These are phyloP conservation scores for Armadillidium nasatum DNA, from an alignment of 1,140 invertebrate genomes.

Conservation along the genomic window DNA sequence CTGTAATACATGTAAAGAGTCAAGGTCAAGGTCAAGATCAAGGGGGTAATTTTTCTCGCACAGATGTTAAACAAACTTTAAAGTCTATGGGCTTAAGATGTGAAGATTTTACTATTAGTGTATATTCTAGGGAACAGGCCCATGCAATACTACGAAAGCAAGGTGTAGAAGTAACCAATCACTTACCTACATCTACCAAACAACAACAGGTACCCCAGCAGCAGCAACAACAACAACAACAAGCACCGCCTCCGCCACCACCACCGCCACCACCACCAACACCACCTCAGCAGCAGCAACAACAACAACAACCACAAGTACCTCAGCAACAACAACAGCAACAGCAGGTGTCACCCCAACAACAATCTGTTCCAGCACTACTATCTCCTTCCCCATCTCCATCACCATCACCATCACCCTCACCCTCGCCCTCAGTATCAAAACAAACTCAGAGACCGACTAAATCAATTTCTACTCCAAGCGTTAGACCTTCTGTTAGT, in stretches of 20 bases:
- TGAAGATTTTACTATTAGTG: slow-evolving; percentile 45
- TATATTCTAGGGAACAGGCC: slow-evolving; percentile 44
- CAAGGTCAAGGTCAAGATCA: background rate
- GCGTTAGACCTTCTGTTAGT: background rate
- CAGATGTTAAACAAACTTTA: slow-evolving; percentile 43
- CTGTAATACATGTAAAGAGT: background rate
- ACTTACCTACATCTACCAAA: slow-evolving; percentile 1
- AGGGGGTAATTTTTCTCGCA: slow-evolving; percentile 34
- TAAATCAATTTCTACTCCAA: background rate
- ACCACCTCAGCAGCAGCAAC: no score
- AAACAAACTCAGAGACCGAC: background rate
- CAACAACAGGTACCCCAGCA: background rate
- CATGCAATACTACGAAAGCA: slow-evolving; percentile 41
- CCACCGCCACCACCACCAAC: no score
- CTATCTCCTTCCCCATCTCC: no score
- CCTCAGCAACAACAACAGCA: no score
- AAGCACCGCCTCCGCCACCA: no score
- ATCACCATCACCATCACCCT: no score
- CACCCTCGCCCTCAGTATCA: background rate
- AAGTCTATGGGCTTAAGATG: slow-evolving; percentile 44
- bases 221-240: background rate
- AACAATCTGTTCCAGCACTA: no score
- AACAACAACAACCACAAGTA: no score
- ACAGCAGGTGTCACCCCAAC: no score
- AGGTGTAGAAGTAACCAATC: slow-evolving; percentile 41